phyloP scores from a whole-genome alignment of 1,140 invertebrate species.

The Drosophila truncata region DNA sequence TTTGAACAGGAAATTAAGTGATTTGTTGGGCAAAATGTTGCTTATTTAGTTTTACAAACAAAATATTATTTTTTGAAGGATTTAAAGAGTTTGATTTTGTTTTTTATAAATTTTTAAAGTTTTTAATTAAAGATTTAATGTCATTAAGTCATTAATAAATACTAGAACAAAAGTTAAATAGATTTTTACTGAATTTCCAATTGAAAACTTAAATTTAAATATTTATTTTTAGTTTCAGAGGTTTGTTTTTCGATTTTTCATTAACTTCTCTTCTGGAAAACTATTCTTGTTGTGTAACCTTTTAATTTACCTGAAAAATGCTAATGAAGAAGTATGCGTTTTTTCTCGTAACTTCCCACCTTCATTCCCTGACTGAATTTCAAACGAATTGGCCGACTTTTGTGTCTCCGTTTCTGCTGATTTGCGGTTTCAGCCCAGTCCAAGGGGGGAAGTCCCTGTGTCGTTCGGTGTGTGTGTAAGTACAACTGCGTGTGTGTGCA shows the following conservation, averaged over 20 bases:
- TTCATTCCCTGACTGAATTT: neutral
- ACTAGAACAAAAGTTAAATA: too few relatives aligned
- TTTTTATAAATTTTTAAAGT: neutral
- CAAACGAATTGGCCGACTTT: conserved; percentile 14
- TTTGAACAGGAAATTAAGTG: neutral
- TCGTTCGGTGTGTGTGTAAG: neutral
- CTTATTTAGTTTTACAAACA: neutral
- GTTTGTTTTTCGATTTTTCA: neutral
- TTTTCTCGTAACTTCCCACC: neutral
- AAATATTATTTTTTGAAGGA: neutral
- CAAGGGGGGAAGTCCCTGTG: neutral
- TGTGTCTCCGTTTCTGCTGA: conserved; percentile 19
- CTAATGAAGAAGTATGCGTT: neutral
- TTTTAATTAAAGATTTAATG: too few relatives aligned
- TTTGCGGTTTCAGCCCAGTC: conserved; percentile 17
- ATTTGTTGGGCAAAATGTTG: neutral
- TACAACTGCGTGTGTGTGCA: conserved; percentile 3
- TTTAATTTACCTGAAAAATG: neutral
- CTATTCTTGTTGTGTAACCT: neutral
- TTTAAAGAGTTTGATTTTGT: neutral
- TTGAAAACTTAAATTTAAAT: neutral
- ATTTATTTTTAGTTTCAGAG: neutral
- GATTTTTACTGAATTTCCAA: too few relatives aligned
- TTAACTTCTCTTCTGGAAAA: neutral
- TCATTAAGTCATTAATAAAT: too few relatives aligned